phyloP scores from a whole-genome alignment of 92 coral and sea anemone species.

The Parazoanthus swiftii region DNA sequence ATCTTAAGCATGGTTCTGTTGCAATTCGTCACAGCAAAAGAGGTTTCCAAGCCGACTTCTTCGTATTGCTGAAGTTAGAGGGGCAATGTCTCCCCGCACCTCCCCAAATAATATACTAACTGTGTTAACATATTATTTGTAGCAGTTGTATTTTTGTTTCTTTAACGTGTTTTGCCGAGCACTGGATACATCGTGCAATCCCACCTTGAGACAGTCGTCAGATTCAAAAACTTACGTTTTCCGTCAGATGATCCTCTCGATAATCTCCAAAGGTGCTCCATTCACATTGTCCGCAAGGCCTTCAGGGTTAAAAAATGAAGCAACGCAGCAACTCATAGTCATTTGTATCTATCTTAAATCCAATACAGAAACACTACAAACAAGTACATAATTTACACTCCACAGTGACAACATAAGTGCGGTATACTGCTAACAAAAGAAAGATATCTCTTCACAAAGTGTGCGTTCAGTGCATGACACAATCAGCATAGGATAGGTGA shows the following conservation, averaged over 20 bases:
- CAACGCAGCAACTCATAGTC: background rate
- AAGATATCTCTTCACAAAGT: slow-evolving; percentile 46
- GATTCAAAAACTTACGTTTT: slow-evolving; percentile 47
- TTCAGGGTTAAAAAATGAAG: slow-evolving; percentile 20
- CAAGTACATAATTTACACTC: background rate
- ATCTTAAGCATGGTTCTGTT: no score
- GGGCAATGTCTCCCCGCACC: no score
- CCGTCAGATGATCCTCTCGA: slow-evolving; percentile 69
- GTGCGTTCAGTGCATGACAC: no score
- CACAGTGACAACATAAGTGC: background rate
- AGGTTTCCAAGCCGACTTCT: no score
- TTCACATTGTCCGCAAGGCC: slow-evolving; percentile 76
- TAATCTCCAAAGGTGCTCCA: slow-evolving; percentile 63
- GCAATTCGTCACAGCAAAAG: no score
- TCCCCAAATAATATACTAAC: no score
- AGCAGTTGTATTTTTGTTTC: no score
- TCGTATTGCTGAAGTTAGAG: no score
- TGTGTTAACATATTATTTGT: no score
- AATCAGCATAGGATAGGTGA: background rate
- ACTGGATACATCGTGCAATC: background rate
- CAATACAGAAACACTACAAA: background rate
- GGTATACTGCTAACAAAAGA: slow-evolving; percentile 66
- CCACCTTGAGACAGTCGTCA: background rate
- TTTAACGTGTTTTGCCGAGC: no score
- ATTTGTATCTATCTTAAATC: background rate